A percentile compares a stretch with the other conserved stretches of the same genome.
Conservation (phyloP, 2,888 invertebrate genomes). For the Orthosia gracilis region DNA sequence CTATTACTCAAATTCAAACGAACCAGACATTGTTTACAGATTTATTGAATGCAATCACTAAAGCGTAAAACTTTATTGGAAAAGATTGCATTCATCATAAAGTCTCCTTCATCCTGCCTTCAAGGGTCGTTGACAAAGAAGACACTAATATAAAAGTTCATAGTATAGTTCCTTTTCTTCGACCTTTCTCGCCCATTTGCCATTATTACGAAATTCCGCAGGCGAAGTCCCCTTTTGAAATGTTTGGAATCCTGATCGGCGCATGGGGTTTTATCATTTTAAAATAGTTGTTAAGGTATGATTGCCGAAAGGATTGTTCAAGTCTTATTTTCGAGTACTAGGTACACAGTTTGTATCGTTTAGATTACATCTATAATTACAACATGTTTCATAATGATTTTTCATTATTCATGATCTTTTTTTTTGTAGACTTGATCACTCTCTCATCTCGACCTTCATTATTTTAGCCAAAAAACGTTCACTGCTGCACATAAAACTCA, state of each 20-base stretch:
- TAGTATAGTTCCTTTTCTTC: conserved; percentile 29
- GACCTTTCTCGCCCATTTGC: conserved; percentile 42
- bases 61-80: conserved; percentile 38
- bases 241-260: conserved; percentile 39
- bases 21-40: conserved; percentile 17
- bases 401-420: too few relatives aligned
- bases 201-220: conserved; percentile 49
- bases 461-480: too few relatives aligned
- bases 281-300: conserved; percentile 9
- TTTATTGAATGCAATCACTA: conserved; percentile 34
- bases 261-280: conserved; percentile 29
- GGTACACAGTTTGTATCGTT: neutral
- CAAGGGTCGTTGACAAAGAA: conserved; percentile 13
- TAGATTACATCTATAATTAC: too few relatives aligned
- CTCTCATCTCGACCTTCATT: too few relatives aligned
- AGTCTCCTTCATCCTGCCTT: conserved; percentile 24
- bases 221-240: conserved; percentile 30
- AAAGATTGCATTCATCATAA: conserved; percentile 24
- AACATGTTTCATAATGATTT: too few relatives aligned
- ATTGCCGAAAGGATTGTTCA: neutral
- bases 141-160: conserved; percentile 37
- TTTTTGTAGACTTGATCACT: too few relatives aligned
- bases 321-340: neutral
- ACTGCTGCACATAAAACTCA: too few relatives aligned
- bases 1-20: neutral